phyloP scores from a whole-genome alignment of 2,113 vertebrate genomes.

The Pluvialis apricaria region DNA sequence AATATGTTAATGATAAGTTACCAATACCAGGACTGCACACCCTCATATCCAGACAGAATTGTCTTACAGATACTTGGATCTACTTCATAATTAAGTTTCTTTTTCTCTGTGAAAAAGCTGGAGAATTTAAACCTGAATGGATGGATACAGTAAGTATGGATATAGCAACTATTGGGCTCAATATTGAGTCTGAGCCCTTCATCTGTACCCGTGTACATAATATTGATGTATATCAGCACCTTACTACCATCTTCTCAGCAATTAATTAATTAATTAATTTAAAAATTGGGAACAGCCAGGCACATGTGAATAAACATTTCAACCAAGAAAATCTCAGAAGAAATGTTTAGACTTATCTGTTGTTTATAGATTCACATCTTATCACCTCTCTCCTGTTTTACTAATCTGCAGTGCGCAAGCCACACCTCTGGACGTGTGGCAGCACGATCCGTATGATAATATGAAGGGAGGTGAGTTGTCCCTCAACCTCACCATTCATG shows the following conservation, averaged over 20 bases:
- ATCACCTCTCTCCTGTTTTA: background rate
- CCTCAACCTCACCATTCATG: background rate
- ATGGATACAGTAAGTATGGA: background rate
- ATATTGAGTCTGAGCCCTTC: background rate
- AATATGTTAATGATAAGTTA: background rate
- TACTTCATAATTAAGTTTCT: background rate
- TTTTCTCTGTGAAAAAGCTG: background rate
- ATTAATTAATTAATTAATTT: background rate
- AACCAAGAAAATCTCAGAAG: background rate
- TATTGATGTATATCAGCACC: background rate
- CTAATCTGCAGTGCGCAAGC: background rate
- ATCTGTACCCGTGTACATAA: background rate
- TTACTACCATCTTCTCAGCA: background rate
- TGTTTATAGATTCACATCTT: background rate
- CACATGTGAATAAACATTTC: background rate
- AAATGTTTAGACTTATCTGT: background rate
- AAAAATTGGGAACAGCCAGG: background rate
- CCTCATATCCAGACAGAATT: background rate
- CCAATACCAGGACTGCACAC: background rate
- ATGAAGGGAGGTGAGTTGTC: background rate
- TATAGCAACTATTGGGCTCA: background rate
- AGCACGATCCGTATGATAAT: background rate
- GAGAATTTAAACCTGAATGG: background rate
- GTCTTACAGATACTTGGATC: background rate
- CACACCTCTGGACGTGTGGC: background rate